Evolutionary conservation across 2,113 vertebrate species (phyloP), one percentile per base, ranked within the genome.

Genomic region (Oncorhynchus gorbuscha): DNA sequence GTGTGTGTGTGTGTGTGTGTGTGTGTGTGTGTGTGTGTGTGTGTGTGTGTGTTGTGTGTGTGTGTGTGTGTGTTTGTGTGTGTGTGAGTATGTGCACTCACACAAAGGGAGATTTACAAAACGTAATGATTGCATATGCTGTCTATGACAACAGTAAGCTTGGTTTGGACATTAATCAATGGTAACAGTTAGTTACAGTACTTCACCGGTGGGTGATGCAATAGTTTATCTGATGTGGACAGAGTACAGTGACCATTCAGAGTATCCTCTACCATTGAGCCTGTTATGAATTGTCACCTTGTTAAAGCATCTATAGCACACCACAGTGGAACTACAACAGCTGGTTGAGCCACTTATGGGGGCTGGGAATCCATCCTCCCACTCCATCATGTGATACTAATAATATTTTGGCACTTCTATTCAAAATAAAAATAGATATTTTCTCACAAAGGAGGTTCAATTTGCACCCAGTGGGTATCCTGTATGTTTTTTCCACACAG

Each of bases 321-420:
- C 78, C 79, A 76, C 81, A 68, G 87, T 73, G 55, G 87, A 16
- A 18, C 51, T 55, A 55, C 16, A 55, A 85, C 90, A 91, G 91
- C 90, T 92, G 89, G 78, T 84, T 55, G 72, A 87, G 79, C 74
- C 83, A 85, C 83, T 84, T 89, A 80, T 80, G 83, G 85, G 80
- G 82, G 78, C 79, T 75, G 64, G 30, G 18, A 77, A 76, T 75
- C 77, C 76, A 58, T 62, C 51, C 51, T 55, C 51, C 51, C 51
- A 18, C 14, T 55, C 51, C 51, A 55, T 55, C 51, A 18, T 55
- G 51, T 55, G 51, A 55, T 55, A 55, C 51, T 5, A 51, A 51
- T 51, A 51, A 51, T 51, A 51, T 14, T 51, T 51, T 51, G 49
- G 49, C 49, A 55, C 12, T 18, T 14, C 51, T 55, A 16, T 55